Evolutionary conservation across 23 tunicate genomes (phyloP).

Genomic region (Styela clava): DNA sequence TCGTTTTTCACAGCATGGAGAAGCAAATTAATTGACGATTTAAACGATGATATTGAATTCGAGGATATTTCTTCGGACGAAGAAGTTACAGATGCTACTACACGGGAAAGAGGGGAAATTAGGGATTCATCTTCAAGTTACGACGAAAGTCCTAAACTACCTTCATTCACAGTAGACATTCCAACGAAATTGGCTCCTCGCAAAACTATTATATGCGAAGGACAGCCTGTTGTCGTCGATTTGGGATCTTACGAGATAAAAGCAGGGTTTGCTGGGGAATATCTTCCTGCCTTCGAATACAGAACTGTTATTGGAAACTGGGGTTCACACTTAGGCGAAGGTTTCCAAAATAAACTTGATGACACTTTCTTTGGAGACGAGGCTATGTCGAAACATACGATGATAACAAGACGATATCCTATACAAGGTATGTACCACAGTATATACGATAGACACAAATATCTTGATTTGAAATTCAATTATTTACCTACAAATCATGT

Average conservation of each 20-base stretch:
- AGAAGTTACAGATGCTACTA: not conserved
- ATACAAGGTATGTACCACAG: constrained; percentile 38
- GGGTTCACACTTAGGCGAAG: constrained; percentile 81
- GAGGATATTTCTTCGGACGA: constrained; percentile 35
- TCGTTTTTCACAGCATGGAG: constrained; percentile 56
- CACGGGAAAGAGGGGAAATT: not conserved
- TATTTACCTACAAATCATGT: too few species aligned
- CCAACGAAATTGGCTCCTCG: not conserved
- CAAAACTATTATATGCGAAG: not conserved
- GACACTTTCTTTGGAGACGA: constrained; percentile 69
- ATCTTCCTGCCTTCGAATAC: constrained; percentile 27
- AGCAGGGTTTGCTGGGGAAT: constrained; percentile 73
- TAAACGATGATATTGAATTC: constrained; percentile 35
- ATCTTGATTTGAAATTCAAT: too few species aligned
- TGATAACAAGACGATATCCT: constrained; percentile 32
- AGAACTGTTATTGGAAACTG: constrained; percentile 63
- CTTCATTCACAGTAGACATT: not conserved
- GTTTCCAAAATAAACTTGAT: constrained; percentile 58
- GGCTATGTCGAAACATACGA: constrained; percentile 50
- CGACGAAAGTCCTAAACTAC: not conserved
- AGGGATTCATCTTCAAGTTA: not conserved
- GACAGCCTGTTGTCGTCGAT: constrained; percentile 57
- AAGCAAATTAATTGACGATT: constrained; percentile 42
- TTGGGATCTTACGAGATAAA: constrained; percentile 66
- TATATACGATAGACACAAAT: too few species aligned